phyloP scores from a whole-genome alignment of 2,797 vertebrate genomes.

The Darevskia mixta region DNA sequence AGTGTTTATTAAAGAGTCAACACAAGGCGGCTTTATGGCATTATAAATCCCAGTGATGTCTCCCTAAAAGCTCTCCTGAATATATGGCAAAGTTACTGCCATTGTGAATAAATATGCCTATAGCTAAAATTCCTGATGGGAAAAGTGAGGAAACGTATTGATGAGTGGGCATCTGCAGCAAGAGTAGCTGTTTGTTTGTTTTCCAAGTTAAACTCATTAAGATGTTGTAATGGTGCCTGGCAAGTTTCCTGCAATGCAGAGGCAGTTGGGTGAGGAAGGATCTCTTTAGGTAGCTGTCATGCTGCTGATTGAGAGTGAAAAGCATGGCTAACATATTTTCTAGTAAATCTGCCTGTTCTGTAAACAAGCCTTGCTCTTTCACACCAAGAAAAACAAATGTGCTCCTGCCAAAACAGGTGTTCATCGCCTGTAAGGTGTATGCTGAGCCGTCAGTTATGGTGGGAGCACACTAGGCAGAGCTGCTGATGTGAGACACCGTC shows the following conservation, averaged over 20 bases:
- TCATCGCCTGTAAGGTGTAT: background rate
- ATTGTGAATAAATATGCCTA: slow-evolving; percentile 59
- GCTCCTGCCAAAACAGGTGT: slow-evolving; percentile 28
- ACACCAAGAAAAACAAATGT: slow-evolving; percentile 30
- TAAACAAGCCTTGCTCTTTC: slow-evolving; percentile 59
- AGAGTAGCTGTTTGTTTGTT: slow-evolving; percentile 31
- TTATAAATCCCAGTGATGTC: slow-evolving; percentile 58
- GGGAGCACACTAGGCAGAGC: background rate
- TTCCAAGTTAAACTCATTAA: slow-evolving; percentile 63
- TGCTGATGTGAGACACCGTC: background rate
- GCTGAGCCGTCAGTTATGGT: background rate
- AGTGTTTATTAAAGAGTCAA: slow-evolving; percentile 61
- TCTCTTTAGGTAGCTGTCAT: slow-evolving; percentile 51
- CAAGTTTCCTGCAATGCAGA: slow-evolving; percentile 54
- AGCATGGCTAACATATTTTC: slow-evolving; percentile 63
- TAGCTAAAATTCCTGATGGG: slow-evolving; percentile 37
- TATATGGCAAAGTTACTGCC: slow-evolving; percentile 60
- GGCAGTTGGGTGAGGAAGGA: slow-evolving; percentile 45
- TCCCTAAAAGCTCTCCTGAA: slow-evolving; percentile 60
- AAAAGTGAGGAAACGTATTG: slow-evolving; percentile 42
- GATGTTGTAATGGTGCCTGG: slow-evolving; percentile 60
- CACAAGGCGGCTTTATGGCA: slow-evolving; percentile 53
- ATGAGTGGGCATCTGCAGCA: slow-evolving; percentile 44
- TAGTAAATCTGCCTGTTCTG: slow-evolving; percentile 51
- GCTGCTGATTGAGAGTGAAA: slow-evolving; percentile 59